Evolutionary conservation across 2,888 invertebrate species (phyloP), one percentile per base, ranked within the genome.

Genomic region (Machimus rusticus): DNA sequence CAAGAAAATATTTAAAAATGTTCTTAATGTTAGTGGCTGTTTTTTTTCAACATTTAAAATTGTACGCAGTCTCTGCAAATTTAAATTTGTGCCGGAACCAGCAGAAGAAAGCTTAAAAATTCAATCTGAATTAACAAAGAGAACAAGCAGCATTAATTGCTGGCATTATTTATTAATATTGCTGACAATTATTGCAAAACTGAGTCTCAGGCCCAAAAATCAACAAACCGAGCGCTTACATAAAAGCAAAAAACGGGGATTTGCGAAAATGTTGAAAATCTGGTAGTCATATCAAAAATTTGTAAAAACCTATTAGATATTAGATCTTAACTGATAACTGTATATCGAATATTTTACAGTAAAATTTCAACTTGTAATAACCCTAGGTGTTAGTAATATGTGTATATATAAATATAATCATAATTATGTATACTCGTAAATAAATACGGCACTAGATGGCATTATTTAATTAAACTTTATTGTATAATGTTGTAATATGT

Each of bases 401-500:
- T 85, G 85, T 86, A 78, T 86, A 78, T 86, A 77, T 87, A 87
- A 86, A 87, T 88, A 87, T 86, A 88, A 79, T 88, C 76, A 76
- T 76, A 78, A 77, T 51, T 86, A 86, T 86, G 77, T 78, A 86
- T 86, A 86, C 57, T 86, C 77, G 84, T 87, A 87, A 88, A 88
- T 87, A 85, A 88, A 84, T 88, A 87, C 88, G 88, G 88, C 88
- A 88, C 88, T 88, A 88, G 86, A 88, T 88, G 88, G 88, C 88
- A 87, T 88, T 88, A 87, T 88, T 74, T 87, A 84, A 81, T 87
- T 87, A 85, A 85, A 85, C 85, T 85, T 85, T 74, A 85, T 85
- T 85, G 85, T 85, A 84, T 85, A 85, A 85, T 85, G 74, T 74
- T 85, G 74, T 85, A 85, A 84, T 84, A 84, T 66, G 39, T 84